These are phyloP conservation scores for Plutomurus gul DNA, from an alignment of 1,140 invertebrate genomes.

Conservation along the genomic window DNA sequence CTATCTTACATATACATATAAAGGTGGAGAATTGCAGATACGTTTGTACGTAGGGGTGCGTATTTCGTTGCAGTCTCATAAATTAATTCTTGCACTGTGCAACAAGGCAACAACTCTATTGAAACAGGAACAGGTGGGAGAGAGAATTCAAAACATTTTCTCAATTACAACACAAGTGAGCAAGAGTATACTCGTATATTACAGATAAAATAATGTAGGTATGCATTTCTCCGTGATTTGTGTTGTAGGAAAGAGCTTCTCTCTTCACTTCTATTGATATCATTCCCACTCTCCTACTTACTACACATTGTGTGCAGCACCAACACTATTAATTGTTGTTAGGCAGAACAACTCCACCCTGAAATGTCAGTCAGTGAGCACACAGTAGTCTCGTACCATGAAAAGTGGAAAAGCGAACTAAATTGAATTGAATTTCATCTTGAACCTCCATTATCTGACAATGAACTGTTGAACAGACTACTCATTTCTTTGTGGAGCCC, in stretches of 20 bases:
- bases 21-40: too few relatives aligned
- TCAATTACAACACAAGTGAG: neutral
- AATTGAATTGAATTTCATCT: neutral
- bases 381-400: neutral
- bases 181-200: neutral
- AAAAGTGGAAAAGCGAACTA: neutral
- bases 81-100: neutral
- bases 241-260: neutral
- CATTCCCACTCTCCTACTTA: too few relatives aligned
- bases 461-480: conserved; percentile 3
- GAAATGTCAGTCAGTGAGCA: conserved; percentile 1
- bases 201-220: neutral
- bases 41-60: too few relatives aligned
- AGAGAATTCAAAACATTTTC: neutral
- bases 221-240: conserved; percentile 18
- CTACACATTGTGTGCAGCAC: too few relatives aligned
- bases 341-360: conserved; percentile 22
- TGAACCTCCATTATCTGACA: neutral
- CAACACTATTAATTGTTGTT: conserved; percentile 18
- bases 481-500: neutral
- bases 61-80: too few relatives aligned
- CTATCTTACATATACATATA: too few relatives aligned
- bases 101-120: neutral
- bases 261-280: neutral
- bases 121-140: neutral